Evolutionary conservation across 2,797 vertebrate genomes (phyloP), one percentile per base, ranked within the genome.

Genomic region (Galagoides demidoff): DNA sequence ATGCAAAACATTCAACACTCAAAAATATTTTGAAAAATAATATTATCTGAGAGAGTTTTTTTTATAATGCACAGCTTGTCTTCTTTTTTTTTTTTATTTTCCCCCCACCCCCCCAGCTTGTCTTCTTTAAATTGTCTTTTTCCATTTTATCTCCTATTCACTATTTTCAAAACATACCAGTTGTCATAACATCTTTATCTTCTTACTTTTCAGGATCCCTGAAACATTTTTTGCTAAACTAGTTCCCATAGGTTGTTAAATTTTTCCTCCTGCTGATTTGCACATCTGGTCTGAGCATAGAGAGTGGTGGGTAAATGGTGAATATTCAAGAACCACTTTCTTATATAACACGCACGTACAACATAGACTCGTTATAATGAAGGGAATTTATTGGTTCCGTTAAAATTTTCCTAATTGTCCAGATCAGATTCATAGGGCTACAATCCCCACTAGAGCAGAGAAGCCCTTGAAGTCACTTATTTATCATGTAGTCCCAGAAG

Each of bases 21-120:
- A 90, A 83, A 74, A 81, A 70, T 29, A 3, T 43, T 95, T 94
- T 63, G 25, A 79, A 95, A 94, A 86, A 43, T 76, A 64, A 6
- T 29, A 34, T 29, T 16, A 31, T 68, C 3, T 25, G 78, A 43
- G 1, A 14, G 5, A 6, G 7, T 57, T 57, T 93, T 83, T 22
- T 43, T 63, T 92, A 43, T 55, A 89, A 49, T 55, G 31, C 2
- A 74, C 8, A 76, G 52, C 31, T 70, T 70, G 12, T 9, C 5
- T 43, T 43, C 84, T 87, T 76, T 27, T n/a, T n/a, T n/a, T n/a
- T n/a, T n/a, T n/a, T n/a, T n/a, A n/a, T n/a, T n/a, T n/a, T n/a
- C n/a, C n/a, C n/a, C n/a, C n/a, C n/a, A n/a, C n/a, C n/a, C n/a
- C n/a, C n/a, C n/a, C 8, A 76, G 52, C 31, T 70, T 70, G 12